phyloP scores from a whole-genome alignment of 2,113 vertebrate genomes.

The Protobothrops flavoviridis region DNA sequence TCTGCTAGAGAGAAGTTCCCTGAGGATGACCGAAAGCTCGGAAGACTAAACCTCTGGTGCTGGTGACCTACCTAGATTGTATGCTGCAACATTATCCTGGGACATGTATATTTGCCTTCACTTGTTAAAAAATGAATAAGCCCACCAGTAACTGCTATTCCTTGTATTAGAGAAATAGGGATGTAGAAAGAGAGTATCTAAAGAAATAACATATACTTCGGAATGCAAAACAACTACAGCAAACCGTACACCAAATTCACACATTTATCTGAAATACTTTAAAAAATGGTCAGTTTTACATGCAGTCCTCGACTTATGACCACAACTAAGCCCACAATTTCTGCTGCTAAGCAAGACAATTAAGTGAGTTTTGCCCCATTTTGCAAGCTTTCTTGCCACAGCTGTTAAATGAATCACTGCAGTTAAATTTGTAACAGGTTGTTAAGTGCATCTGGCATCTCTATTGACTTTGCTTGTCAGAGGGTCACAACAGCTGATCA shows the following conservation, averaged over 20 bases:
- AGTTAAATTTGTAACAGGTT: neutral
- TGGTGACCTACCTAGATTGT: neutral
- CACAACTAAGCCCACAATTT: neutral
- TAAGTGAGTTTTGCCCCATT: neutral
- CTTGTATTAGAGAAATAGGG: neutral
- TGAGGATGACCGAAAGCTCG: neutral
- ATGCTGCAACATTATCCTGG: neutral
- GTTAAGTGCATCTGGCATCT: neutral
- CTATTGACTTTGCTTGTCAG: neutral
- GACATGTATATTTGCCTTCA: neutral
- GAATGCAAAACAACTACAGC: no score
- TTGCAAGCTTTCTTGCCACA: neutral
- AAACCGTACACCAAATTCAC: neutral
- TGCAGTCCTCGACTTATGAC: neutral
- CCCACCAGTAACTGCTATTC: neutral
- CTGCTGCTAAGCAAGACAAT: neutral
- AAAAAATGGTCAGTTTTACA: neutral
- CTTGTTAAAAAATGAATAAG: neutral
- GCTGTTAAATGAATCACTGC: neutral
- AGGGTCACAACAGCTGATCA: neutral
- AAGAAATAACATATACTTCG: neutral
- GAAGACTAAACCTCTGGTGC: neutral
- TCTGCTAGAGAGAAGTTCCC: neutral
- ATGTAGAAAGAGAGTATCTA: neutral
- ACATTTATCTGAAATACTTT: neutral